These are phyloP conservation scores for Orussus abietinus DNA, from an alignment of 1,140 invertebrate species.

Conservation along the genomic window DNA sequence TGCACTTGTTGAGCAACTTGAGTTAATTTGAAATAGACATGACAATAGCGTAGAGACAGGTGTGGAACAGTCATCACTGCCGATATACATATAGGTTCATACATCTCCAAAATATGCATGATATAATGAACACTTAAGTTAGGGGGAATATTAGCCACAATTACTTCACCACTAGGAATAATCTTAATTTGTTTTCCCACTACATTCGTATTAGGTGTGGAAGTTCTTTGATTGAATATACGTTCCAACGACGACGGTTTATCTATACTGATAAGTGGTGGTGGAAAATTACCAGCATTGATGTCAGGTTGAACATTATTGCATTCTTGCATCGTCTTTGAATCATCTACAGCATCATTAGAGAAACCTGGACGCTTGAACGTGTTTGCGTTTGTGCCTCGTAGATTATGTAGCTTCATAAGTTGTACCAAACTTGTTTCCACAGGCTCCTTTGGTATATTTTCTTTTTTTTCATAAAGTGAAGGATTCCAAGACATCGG, in stretches of 20 bases:
- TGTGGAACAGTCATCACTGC: conserved; percentile 15
- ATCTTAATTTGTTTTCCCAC: conserved; percentile 9
- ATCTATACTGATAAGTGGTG: conserved; percentile 4
- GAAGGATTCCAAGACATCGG: no score
- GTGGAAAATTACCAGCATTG: conserved; percentile 1
- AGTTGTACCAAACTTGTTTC: no score
- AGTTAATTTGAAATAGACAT: conserved; percentile 33
- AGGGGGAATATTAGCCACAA: conserved; percentile 36
- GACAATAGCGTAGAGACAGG: conserved; percentile 31
- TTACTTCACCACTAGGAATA: conserved; percentile 26
- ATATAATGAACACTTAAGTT: conserved; percentile 27
- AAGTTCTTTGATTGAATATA: no score
- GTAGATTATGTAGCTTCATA: no score
- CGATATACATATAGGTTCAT: conserved; percentile 33
- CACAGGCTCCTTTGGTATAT: no score
- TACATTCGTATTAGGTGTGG: no score
- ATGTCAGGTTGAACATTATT: background rate
- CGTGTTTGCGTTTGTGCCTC: no score
- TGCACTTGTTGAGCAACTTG: conserved; percentile 22
- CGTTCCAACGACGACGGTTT: no score
- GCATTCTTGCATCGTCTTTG: background rate
- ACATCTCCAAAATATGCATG: conserved; percentile 35
- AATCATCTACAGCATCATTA: background rate
- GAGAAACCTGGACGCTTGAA: no score
- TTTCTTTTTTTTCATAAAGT: no score